phyloP scores from a whole-genome alignment of 2,888 invertebrate species.

The Patella ulyssiponensis region DNA sequence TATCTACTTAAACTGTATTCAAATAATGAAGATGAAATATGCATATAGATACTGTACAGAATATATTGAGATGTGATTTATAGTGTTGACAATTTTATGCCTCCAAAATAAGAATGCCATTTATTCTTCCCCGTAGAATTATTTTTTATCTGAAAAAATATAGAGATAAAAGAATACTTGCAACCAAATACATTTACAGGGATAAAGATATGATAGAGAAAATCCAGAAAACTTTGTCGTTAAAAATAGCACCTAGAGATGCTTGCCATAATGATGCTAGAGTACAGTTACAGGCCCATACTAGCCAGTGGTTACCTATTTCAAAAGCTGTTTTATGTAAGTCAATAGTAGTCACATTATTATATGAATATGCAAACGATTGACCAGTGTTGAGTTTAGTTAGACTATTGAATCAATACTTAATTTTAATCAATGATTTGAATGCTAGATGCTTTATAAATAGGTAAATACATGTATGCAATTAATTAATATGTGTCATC shows the following conservation, averaged over 20 bases:
- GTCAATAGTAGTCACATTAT: conserved; percentile 24
- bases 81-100: no score
- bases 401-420: neutral
- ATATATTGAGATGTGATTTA: no score
- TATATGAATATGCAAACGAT: neutral
- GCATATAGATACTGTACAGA: no score
- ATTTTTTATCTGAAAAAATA: no score
- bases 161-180: no score
- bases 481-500: no score
- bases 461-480: no score
- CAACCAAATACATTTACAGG: conserved; percentile 47
- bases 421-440: neutral
- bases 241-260: conserved; percentile 82
- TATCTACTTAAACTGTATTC: no score
- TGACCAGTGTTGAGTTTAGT: neutral
- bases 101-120: no score
- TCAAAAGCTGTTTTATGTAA: conserved; percentile 82
- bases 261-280: conserved; percentile 82
- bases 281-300: conserved; percentile 85
- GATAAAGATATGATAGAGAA: conserved; percentile 72
- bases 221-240: conserved; percentile 77
- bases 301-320: conserved; percentile 91
- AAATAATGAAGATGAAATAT: no score
- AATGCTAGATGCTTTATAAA: no score
- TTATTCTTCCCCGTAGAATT: no score